These are phyloP conservation scores for Scaptomyza montana DNA, from an alignment of 1,140 invertebrate genomes.

Conservation along the genomic window DNA sequence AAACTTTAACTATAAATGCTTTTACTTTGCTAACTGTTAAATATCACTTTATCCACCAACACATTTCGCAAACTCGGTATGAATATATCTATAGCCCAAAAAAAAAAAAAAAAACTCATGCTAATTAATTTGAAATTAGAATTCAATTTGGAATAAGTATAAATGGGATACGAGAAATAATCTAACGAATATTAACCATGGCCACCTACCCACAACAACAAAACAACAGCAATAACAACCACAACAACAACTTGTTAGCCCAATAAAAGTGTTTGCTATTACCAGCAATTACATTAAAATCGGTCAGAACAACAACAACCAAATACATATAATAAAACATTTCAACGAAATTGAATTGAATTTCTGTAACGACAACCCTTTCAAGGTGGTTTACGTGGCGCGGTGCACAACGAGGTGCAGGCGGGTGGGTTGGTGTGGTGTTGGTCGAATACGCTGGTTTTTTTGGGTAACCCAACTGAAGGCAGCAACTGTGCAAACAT, in stretches of 20 bases:
- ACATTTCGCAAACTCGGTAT: not conserved
- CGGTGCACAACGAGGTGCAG: not conserved
- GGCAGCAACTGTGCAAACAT: slow-evolving; percentile 50
- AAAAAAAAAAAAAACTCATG: slow-evolving; percentile 17
- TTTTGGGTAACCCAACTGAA: slow-evolving; percentile 22
- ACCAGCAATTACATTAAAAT: slow-evolving; percentile 67
- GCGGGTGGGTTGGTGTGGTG: too few species aligned
- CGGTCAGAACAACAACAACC: slow-evolving; percentile 34
- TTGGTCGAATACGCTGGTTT: too few species aligned
- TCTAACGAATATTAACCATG: slow-evolving; percentile 51
- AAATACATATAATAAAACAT: slow-evolving; percentile 67
- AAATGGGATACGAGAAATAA: slow-evolving; percentile 46
- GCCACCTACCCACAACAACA: slow-evolving; percentile 15
- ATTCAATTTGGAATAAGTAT: slow-evolving; percentile 48
- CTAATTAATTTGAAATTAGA: slow-evolving; percentile 57
- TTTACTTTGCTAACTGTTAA: too few species aligned
- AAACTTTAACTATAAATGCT: too few species aligned
- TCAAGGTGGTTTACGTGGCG: slow-evolving; percentile 37
- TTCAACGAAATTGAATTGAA: slow-evolving; percentile 67
- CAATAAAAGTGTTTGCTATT: slow-evolving; percentile 63
- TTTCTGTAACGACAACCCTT: slow-evolving; percentile 59
- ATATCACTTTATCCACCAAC: too few species aligned
- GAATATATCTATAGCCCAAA: slow-evolving; percentile 1
- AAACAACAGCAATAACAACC: slow-evolving; percentile 6
- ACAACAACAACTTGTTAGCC: slow-evolving; percentile 56